Base-by-base conservation (phyloP, 2,113 vertebrate genomes). In the Centropristis striata region DNA sequence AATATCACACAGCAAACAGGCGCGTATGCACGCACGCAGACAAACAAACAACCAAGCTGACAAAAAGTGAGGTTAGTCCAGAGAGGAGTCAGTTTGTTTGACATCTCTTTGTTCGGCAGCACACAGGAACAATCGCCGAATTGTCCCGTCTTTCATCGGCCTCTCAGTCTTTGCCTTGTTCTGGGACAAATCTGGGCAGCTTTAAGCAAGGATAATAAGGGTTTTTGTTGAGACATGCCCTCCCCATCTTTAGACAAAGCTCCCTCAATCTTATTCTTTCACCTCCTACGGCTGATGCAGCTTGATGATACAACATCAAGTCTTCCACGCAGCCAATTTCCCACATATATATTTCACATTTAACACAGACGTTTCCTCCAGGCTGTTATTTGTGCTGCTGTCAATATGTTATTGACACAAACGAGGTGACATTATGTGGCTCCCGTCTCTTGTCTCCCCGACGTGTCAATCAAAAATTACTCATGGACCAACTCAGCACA, bases 351-450 rank as follows among this genome's bases (percentile, higher is more conserved):
- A 80, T 83, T 88, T 85, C 68, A 58, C 80, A 68, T 78, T 85
- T 82, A 74, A 86, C 72, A 65, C 72, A 88, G 75, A 85, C 75
- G 23, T 85, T 81, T 83, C 63, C 86, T 75, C 60, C 72, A 21
- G 81, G 80, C 87, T 85, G 73, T 85, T 86, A 81, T 85, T 88
- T 75, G 80, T 49, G 51, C 51, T 7, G 46, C 71, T 50, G 90
- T 91, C 89, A 78, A 90, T 88, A 90, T 61, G 47, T 82, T 86
- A 90, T 84, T 71, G 90, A 89, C 88, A 76, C 75, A 85, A 88
- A 88, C 69, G 25, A 87, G 72, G 86, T 80, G 81, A 84, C 83
- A 76, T 86, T 81, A 87, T 77, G 72, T 25, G 58, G 28, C 84
- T 78, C 63, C 70, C 20, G 54, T 76, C 84, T 78, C 71, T 77